phyloP scores from a whole-genome alignment of 2,888 invertebrate species.

The Apoderus coryli region DNA sequence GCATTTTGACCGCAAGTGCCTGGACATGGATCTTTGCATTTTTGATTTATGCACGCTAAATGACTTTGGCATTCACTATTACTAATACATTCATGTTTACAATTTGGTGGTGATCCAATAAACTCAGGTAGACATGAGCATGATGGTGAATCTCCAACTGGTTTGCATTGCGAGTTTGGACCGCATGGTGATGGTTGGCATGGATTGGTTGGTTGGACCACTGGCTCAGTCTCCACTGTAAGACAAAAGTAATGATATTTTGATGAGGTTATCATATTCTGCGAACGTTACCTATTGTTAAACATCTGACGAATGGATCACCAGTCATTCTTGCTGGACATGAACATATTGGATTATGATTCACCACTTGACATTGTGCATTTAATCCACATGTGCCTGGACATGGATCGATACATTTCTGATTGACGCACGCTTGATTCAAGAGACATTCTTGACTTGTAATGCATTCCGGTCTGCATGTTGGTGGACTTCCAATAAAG shows the following conservation, averaged over 20 bases:
- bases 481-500: conserved; percentile 61
- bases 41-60: conserved; percentile 59
- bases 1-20: conserved; percentile 57
- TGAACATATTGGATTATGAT: conserved; percentile 67
- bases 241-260: conserved; percentile 2
- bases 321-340: conserved; percentile 53
- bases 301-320: conserved; percentile 62
- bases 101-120: conserved; percentile 58
- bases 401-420: conserved; percentile 72
- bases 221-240: conserved; percentile 19
- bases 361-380: conserved; percentile 62
- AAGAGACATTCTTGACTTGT: conserved; percentile 61
- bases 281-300: conserved; percentile 27
- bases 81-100: conserved; percentile 65
- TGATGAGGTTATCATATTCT: not conserved
- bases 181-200: conserved; percentile 71
- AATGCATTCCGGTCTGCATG: conserved; percentile 64
- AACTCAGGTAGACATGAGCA: conserved; percentile 59
- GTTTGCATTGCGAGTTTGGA: conserved; percentile 58
- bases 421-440: conserved; percentile 60
- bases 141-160: conserved; percentile 49
- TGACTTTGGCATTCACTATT: conserved; percentile 58
- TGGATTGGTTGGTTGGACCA: conserved; percentile 40
- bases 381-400: conserved; percentile 64
- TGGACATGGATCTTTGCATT: conserved; percentile 61